Evolutionary conservation across 2,113 vertebrate genomes (phyloP).

Genomic region (Rhinoptilus africanus): DNA sequence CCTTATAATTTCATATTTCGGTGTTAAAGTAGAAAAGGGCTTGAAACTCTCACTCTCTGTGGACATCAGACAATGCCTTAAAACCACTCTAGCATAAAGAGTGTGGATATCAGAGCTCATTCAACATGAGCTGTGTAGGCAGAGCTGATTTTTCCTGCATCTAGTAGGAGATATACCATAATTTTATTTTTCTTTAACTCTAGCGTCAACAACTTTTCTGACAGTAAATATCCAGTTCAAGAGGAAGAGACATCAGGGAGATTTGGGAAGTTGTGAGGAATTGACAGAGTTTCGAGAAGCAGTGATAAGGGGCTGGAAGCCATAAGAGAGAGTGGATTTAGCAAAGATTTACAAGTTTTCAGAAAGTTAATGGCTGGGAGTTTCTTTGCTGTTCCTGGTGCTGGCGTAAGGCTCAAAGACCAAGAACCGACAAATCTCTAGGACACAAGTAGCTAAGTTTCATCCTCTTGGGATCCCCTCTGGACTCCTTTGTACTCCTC

Average conservation of each 20-base stretch:
- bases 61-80: background rate
- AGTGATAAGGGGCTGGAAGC: background rate
- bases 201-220: fast-evolving
- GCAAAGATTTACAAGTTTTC: background rate
- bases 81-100: background rate
- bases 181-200: background rate
- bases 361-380: background rate
- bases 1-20: background rate
- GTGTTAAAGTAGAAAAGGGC: background rate
- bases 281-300: background rate
- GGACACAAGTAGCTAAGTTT: background rate
- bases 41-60: background rate
- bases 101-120: background rate
- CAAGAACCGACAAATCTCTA: background rate
- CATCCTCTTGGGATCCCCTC: background rate
- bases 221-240: background rate
- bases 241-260: background rate
- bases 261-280: background rate
- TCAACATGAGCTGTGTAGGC: background rate
- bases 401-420: background rate
- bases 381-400: background rate
- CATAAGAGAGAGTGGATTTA: background rate
- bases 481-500: background rate
- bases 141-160: background rate
- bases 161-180: background rate